A percentile compares a stretch with the other conserved stretches of the same genome.
Conservation (phyloP, 2,888 invertebrate species). For the Zeuzera pyrina region DNA sequence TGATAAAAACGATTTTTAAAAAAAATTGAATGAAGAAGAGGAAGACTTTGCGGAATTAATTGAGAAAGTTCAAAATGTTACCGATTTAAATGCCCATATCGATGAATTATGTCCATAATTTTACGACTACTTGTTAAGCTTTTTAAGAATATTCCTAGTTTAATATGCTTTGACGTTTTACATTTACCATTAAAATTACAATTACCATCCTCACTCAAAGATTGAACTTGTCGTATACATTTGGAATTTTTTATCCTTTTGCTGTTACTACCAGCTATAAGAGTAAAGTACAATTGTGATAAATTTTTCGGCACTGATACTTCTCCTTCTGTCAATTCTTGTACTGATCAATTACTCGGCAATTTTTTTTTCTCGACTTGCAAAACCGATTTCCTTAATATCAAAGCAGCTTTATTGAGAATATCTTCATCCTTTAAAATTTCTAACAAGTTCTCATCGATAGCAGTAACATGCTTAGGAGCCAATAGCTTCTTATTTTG, state of each 20-base stretch:
- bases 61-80: too few relatives aligned
- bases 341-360: not conserved
- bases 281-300: not conserved
- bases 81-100: not conserved
- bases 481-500: not conserved
- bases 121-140: not conserved
- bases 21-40: too few relatives aligned
- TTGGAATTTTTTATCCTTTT: not conserved
- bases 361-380: not conserved
- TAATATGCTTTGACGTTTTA: not conserved
- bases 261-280: not conserved
- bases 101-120: not conserved
- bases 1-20: too few relatives aligned
- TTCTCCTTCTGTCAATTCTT: not conserved
- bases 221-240: not conserved
- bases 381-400: not conserved
- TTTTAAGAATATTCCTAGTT: not conserved
- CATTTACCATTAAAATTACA: not conserved
- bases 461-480: not conserved
- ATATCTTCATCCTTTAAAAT: not conserved
- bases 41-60: too few relatives aligned
- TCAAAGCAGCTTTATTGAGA: not conserved
- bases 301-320: not conserved
- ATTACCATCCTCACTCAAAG: not conserved
- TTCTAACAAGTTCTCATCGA: not conserved